A percentile compares a stretch with the other conserved stretches of the same genome.
Conservation (phyloP, 2,797 vertebrate species). For the Microctenopoma stevenorrisi region DNA sequence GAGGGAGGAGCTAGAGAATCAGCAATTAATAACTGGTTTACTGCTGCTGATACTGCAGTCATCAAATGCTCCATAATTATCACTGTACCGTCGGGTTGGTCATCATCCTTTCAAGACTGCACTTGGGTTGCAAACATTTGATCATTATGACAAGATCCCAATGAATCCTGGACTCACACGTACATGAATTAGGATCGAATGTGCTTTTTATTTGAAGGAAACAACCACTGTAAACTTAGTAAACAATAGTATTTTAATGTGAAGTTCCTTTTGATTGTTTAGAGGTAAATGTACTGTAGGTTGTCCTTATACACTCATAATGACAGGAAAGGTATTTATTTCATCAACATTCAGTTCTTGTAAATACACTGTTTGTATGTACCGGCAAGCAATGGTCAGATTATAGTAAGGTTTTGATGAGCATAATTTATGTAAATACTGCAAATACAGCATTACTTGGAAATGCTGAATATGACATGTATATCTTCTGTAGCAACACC, state of each 20-base stretch:
- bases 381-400: too few species aligned
- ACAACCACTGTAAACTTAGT: neutral
- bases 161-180: neutral
- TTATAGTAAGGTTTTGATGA: too few species aligned
- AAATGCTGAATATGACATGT: too few species aligned
- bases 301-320: neutral
- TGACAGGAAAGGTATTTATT: neutral
- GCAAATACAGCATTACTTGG: too few species aligned
- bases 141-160: conserved; percentile 4
- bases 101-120: conserved; percentile 1
- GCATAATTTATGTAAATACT: too few species aligned
- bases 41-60: conserved; percentile 20
- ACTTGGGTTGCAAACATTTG: conserved; percentile 13
- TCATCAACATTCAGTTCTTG: too few species aligned
- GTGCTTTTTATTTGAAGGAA: neutral
- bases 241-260: neutral
- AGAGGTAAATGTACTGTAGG: neutral
- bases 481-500: neutral
- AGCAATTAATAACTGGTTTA: conserved; percentile 49
- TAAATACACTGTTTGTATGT: too few species aligned
- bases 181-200: neutral
- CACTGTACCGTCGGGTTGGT: conserved; percentile 4
- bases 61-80: conserved; percentile 38
- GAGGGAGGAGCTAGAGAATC: conserved; percentile 25
- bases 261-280: neutral